Percentiles rank a stretch among this genome's conserved stretches.
phyloP scores from a whole-genome alignment of 2,797 vertebrate genomes.

The Taeniopygia guttata region DNA sequence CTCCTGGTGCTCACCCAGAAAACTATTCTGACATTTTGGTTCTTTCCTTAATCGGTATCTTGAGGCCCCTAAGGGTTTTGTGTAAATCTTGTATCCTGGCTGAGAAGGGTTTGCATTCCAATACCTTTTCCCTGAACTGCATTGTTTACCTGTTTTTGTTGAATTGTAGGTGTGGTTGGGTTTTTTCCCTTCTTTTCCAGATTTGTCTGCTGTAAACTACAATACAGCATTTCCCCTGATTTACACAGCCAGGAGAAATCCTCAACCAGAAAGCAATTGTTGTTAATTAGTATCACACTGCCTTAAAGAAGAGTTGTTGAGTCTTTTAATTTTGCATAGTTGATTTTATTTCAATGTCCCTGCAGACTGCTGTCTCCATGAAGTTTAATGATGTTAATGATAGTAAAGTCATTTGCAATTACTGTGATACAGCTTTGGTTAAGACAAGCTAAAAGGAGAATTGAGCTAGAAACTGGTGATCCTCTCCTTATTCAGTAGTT shows the following conservation, averaged over 20 bases:
- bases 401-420: conserved; percentile 39
- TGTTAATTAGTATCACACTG: conserved; percentile 44
- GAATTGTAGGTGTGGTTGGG: neutral
- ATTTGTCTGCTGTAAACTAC: neutral
- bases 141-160: neutral
- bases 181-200: neutral
- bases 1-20: neutral
- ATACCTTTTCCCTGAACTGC: neutral
- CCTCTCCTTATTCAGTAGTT: conserved; percentile 1
- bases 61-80: neutral
- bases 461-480: conserved; percentile 12
- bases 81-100: neutral
- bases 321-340: conserved; percentile 55
- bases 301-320: conserved; percentile 47
- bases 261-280: conserved; percentile 43
- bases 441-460: conserved; percentile 26
- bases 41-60: neutral
- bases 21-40: neutral
- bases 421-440: conserved; percentile 2
- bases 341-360: conserved; percentile 52
- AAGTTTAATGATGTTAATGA: conserved; percentile 48
- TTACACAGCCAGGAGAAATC: neutral
- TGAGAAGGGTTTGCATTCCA: neutral
- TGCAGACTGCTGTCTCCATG: conserved; percentile 23
- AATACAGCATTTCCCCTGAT: neutral